phyloP scores from a whole-genome alignment of 2,888 invertebrate species.

The Sminthurides aquaticus region DNA sequence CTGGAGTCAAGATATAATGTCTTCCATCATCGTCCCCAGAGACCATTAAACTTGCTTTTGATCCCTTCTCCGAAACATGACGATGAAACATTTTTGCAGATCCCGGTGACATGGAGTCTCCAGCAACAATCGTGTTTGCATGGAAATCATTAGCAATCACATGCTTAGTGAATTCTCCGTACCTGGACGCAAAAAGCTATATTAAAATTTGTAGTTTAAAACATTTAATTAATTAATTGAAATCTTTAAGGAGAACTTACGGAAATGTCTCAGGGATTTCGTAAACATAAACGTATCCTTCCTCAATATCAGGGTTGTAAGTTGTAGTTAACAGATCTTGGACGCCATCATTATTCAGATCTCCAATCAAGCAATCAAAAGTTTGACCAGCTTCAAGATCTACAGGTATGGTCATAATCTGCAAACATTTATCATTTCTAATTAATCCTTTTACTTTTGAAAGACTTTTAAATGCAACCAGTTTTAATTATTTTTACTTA shows the following conservation, averaged over 20 bases:
- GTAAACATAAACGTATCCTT: constrained; percentile 43
- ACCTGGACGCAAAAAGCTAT: constrained; percentile 8
- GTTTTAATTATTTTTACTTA: no score
- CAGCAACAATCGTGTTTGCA: constrained; percentile 41
- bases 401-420: constrained; percentile 37
- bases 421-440: constrained; percentile 34
- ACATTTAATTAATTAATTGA: no score
- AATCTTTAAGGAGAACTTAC: not conserved
- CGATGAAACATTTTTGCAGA: constrained; percentile 43
- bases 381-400: constrained; percentile 43
- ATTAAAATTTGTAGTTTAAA: not conserved
- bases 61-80: constrained; percentile 36
- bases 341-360: constrained; percentile 44
- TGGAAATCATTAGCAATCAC: constrained; percentile 43
- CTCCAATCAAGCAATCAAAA: constrained; percentile 44
- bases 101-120: constrained; percentile 44
- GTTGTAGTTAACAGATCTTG: constrained; percentile 43
- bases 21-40: constrained; percentile 45
- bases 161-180: constrained; percentile 28
- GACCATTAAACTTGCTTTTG: constrained; percentile 44
- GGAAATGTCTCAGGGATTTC: constrained; percentile 42
- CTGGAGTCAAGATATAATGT: constrained; percentile 43
- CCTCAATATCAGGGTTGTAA: constrained; percentile 31
- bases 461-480: no score
- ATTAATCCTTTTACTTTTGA: constrained; percentile 31